Conservation (phyloP, 2,113 vertebrate species). For the Syngnathus typhle region DNA sequence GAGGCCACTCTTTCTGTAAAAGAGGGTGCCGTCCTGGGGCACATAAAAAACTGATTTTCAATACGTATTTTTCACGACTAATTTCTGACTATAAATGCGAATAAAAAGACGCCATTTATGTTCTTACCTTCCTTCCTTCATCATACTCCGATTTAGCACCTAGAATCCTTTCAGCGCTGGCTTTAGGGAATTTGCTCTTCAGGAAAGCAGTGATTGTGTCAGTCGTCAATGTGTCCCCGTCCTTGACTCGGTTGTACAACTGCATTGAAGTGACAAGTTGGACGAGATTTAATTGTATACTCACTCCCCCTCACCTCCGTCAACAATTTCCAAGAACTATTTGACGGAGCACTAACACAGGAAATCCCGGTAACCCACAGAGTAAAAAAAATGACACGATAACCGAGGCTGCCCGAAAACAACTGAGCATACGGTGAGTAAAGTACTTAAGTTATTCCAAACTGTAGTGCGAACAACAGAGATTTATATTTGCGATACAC, state of each 20-base stretch:
- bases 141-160: slow-evolving; percentile 78
- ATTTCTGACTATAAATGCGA: neutral
- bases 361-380: slow-evolving; percentile 27
- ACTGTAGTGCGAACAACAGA: slow-evolving; percentile 31
- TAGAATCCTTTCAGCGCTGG: slow-evolving; percentile 75
- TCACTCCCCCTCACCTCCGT: slow-evolving; percentile 25
- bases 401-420: slow-evolving; percentile 32
- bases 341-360: slow-evolving; percentile 27
- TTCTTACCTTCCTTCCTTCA: slow-evolving; percentile 76
- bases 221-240: slow-evolving; percentile 70
- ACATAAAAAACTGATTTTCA: slow-evolving; percentile 9
- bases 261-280: slow-evolving; percentile 58
- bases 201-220: slow-evolving; percentile 74
- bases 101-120: neutral
- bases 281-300: slow-evolving; percentile 31
- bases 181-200: slow-evolving; percentile 77
- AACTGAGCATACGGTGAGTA: slow-evolving; percentile 16
- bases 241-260: slow-evolving; percentile 79
- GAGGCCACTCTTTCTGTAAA: slow-evolving; percentile 84
- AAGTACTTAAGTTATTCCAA: slow-evolving; percentile 22
- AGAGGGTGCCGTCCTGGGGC: slow-evolving; percentile 78
- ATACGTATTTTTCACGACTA: neutral
- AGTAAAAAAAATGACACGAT: slow-evolving; percentile 27
- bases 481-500: slow-evolving; percentile 59
- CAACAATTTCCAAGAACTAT: slow-evolving; percentile 30